Percentiles rank a stretch among this genome's conserved stretches.
phyloP scores from a whole-genome alignment of 1,140 invertebrate species.

The Zaprionus kolodkinae region DNA sequence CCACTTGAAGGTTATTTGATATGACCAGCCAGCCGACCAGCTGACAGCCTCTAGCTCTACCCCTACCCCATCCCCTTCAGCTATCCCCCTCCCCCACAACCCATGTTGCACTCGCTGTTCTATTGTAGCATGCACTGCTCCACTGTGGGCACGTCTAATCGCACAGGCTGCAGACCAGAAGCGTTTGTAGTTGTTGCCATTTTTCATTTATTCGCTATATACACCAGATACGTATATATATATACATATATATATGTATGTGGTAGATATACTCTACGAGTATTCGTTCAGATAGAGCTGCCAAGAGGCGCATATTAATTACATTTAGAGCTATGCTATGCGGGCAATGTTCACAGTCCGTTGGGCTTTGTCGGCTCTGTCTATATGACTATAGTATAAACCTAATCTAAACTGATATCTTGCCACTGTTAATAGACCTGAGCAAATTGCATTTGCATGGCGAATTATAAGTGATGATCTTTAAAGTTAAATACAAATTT shows the following conservation, averaged over 20 bases:
- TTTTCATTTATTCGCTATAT: constrained; percentile 20
- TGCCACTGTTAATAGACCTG: constrained; percentile 6
- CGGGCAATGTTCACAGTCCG: constrained; percentile 44
- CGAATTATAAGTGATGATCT: neutral
- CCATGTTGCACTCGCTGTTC: neutral
- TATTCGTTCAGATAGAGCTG: constrained; percentile 7
- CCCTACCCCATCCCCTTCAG: constrained; percentile 9
- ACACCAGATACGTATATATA: neutral
- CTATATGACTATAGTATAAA: constrained; percentile 9
- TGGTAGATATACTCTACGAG: neutral
- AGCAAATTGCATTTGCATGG: neutral
- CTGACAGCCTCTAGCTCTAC: constrained; percentile 37
- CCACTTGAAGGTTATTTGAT: constrained; percentile 76
- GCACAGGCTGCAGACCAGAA: constrained; percentile 40
- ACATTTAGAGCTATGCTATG: constrained; percentile 51
- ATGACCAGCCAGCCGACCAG: constrained; percentile 33
- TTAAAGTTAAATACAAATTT: neutral
- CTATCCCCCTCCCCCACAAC: too few species aligned
- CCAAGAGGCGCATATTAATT: constrained; percentile 49
- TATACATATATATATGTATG: neutral
- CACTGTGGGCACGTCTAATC: constrained; percentile 32
- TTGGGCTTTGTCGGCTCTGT: constrained; percentile 25
- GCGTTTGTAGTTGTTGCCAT: constrained; percentile 26
- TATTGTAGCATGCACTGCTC: neutral
- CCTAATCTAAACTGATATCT: constrained; percentile 29